These are phyloP conservation scores for Melanerpes formicivorus DNA, from an alignment of 2,113 vertebrate genomes.

Conservation along the genomic window DNA sequence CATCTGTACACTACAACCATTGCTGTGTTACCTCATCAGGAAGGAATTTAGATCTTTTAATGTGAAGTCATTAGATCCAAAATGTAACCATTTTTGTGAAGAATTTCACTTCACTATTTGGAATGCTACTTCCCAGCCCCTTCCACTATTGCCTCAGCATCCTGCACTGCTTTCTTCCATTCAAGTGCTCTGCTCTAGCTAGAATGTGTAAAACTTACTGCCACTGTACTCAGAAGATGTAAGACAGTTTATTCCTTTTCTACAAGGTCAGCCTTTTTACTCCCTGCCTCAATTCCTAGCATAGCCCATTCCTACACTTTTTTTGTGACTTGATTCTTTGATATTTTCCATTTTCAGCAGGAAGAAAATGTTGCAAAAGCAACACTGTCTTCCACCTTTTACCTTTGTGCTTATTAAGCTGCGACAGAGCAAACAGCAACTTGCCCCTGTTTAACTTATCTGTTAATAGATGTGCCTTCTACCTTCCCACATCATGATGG, in stretches of 20 bases:
- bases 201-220: not conserved
- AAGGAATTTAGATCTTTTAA: slow-evolving; percentile 38
- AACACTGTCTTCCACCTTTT: not conserved
- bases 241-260: not conserved
- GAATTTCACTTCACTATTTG: not conserved
- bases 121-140: not conserved
- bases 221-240: not conserved
- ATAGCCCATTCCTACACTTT: not conserved
- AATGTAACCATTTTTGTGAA: not conserved
- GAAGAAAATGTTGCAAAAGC: not conserved
- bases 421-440: not conserved
- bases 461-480: not conserved
- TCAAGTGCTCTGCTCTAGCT: not conserved
- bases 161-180: not conserved
- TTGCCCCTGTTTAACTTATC: not conserved
- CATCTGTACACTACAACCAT: slow-evolving; percentile 29
- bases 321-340: not conserved
- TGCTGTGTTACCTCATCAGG: slow-evolving; percentile 5
- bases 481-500: not conserved
- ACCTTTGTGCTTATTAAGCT: not conserved
- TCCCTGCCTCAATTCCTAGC: not conserved
- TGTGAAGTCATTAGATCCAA: slow-evolving; percentile 2
- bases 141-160: not conserved
- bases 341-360: not conserved
- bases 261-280: not conserved